Evolutionary conservation across 1,140 invertebrate genomes (phyloP).

Genomic region (Drosophila watanabei): DNA sequence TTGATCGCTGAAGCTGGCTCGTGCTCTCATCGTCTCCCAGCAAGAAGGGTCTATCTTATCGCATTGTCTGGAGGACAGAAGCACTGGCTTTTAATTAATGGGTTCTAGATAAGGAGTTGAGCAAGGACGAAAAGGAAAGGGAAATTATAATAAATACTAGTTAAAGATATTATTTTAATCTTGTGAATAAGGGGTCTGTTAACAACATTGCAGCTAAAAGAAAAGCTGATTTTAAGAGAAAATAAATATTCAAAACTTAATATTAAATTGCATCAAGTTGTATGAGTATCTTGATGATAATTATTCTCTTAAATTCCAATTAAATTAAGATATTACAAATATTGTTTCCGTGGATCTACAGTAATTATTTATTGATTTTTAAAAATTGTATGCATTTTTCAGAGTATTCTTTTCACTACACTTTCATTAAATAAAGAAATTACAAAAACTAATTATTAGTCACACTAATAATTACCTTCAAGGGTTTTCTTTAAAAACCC

Average conservation of each 20-base stretch:
- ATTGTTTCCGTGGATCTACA: too few species aligned
- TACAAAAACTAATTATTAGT: too few species aligned
- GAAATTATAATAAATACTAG: background rate
- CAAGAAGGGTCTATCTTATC: slow-evolving; percentile 59
- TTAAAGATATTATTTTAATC: background rate
- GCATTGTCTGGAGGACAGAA: slow-evolving; percentile 48
- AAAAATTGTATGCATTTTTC: too few species aligned
- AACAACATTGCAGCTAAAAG: background rate
- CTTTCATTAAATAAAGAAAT: too few species aligned
- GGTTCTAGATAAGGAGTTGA: slow-evolving; percentile 42
- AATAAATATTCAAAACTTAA: too few species aligned
- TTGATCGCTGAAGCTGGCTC: slow-evolving; percentile 14
- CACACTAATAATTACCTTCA: background rate
- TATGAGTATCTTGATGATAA: too few species aligned
- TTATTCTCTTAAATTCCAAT: too few species aligned
- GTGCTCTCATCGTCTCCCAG: slow-evolving; percentile 38
- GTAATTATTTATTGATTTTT: too few species aligned
- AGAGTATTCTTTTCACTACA: too few species aligned
- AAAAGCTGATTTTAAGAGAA: background rate
- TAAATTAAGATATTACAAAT: background rate
- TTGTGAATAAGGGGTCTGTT: fast-evolving
- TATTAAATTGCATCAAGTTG: background rate
- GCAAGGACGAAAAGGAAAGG: slow-evolving; percentile 15
- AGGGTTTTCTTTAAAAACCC: too few species aligned
- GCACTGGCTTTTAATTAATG: slow-evolving; percentile 55